phyloP scores from a whole-genome alignment of 2,888 invertebrate species.

The Scelioninae gen. 2 region DNA sequence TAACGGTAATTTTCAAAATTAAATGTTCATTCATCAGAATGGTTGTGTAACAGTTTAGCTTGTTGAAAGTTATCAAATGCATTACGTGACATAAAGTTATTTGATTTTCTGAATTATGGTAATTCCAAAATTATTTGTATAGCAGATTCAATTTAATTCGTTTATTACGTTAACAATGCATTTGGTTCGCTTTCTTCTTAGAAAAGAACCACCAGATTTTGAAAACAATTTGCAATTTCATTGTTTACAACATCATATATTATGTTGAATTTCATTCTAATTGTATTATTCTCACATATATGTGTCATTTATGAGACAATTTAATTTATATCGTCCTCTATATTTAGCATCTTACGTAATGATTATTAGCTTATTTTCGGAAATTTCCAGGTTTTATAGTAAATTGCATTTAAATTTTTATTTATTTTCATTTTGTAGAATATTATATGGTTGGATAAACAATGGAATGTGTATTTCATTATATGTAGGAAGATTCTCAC shows the following conservation, averaged over 20 bases:
- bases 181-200: constrained; percentile 41
- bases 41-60: constrained; percentile 35
- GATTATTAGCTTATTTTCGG: background rate
- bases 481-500: constrained; percentile 46
- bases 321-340: too few species aligned
- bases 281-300: too few species aligned
- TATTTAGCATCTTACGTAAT: too few species aligned
- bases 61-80: constrained; percentile 19
- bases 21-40: constrained; percentile 21
- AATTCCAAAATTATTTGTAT: too few species aligned
- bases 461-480: constrained; percentile 69
- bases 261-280: too few species aligned
- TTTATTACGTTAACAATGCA: too few species aligned
- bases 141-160: too few species aligned
- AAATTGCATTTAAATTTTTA: background rate
- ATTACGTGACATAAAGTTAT: too few species aligned
- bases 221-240: constrained; percentile 59
- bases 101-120: background rate
- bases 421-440: background rate
- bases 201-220: constrained; percentile 64
- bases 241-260: constrained; percentile 18
- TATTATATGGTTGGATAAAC: constrained; percentile 60
- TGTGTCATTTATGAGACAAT: too few species aligned
- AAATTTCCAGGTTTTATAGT: too few species aligned
- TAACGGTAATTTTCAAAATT: background rate